Conservation (phyloP, 1,140 invertebrate species). For the Lucilia sericata region DNA sequence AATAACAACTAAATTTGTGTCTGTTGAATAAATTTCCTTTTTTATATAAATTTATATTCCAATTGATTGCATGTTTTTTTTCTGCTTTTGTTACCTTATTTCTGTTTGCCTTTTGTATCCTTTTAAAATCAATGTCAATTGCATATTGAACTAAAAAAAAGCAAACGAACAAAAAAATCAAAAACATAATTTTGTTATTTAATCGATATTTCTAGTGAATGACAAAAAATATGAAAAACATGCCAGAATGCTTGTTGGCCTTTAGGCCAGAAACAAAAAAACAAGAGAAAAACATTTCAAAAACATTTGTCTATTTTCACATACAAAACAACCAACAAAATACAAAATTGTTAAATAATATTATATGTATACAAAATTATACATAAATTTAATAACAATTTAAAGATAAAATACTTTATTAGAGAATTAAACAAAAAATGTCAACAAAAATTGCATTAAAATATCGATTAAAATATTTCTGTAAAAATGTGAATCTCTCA, state of each 20-base stretch:
- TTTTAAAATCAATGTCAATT: constrained; percentile 27
- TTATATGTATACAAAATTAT: no score
- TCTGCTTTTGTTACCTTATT: background rate
- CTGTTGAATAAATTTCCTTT: constrained; percentile 3
- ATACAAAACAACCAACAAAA: background rate
- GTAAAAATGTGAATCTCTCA: no score
- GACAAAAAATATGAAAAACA: constrained; percentile 4
- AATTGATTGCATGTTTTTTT: background rate
- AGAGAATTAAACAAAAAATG: no score
- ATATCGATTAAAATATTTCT: no score
- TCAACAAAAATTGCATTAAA: no score
- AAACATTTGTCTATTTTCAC: constrained; percentile 16
- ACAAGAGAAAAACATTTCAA: constrained; percentile 10
- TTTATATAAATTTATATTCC: background rate
- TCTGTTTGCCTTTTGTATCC: background rate
- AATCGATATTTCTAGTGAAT: constrained; percentile 5
- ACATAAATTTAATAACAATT: no score
- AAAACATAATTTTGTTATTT: constrained; percentile 21
- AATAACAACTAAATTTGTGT: background rate
- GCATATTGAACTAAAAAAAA: background rate
- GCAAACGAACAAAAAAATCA: background rate
- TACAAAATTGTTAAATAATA: background rate
- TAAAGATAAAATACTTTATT: no score
- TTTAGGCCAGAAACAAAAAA: background rate
- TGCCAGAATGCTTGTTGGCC: background rate